Percentiles rank a stretch among this genome's conserved stretches.
phyloP scores from a whole-genome alignment of 2,888 invertebrate species.

The Folsomia manolachei region DNA sequence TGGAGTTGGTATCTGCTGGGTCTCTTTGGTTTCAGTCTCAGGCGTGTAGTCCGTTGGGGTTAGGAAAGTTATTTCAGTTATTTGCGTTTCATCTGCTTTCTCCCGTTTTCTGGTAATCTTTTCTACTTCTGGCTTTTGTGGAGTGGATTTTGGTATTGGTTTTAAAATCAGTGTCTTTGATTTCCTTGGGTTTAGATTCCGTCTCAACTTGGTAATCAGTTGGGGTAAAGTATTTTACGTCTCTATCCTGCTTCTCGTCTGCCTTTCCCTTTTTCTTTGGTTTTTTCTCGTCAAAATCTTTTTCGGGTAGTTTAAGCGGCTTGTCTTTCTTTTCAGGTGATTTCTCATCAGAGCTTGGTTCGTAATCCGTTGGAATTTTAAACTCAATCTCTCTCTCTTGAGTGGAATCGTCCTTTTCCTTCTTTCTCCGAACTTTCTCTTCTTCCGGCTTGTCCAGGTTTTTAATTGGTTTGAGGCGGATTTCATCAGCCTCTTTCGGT shows the following conservation, averaged over 20 bases:
- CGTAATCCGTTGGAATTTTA: constrained; percentile 46
- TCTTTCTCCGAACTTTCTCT: not conserved
- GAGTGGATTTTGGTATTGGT: no score
- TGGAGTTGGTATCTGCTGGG: not conserved
- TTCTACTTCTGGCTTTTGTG: not conserved
- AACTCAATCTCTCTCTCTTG: constrained; percentile 61
- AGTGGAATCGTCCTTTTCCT: constrained; percentile 52
- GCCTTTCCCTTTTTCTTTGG: not conserved
- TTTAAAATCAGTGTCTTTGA: not conserved
- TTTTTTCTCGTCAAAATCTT: not conserved
- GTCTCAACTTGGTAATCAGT: not conserved
- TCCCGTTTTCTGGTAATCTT: not conserved
- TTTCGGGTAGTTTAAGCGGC: not conserved
- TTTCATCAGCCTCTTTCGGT: not conserved
- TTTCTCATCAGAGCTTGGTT: not conserved
- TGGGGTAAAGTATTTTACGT: not conserved
- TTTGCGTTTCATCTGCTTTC: not conserved
- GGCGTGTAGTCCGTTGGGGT: not conserved
- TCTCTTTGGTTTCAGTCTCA: not conserved
- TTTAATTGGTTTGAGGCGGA: not conserved
- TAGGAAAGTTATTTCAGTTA: not conserved
- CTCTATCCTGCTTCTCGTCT: not conserved
- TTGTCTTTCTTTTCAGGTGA: not conserved
- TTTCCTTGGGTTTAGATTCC: not conserved
- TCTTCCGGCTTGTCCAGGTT: not conserved